Evolutionary conservation across 2,888 invertebrate species (phyloP).

Genomic region (Plagodis dolabraria): DNA sequence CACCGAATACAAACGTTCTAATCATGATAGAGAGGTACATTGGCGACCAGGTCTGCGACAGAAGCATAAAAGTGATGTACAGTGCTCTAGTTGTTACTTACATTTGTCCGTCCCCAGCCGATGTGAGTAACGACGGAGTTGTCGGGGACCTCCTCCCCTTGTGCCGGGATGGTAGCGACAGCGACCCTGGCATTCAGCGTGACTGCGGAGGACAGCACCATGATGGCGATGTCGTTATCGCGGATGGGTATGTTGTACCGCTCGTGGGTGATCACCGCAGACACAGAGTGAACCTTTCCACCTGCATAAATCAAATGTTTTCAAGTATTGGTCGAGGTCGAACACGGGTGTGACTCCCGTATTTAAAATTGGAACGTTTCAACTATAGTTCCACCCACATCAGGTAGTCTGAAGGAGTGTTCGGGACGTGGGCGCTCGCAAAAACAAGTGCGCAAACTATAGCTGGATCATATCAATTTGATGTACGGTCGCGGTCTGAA

Average conservation of each 20-base stretch:
- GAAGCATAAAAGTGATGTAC: too few species aligned
- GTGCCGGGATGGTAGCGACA: conserved; percentile 47
- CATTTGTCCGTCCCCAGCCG: conserved; percentile 69
- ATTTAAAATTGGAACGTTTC: too few species aligned
- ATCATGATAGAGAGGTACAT: background rate
- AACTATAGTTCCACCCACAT: too few species aligned
- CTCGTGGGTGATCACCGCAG: conserved; percentile 55
- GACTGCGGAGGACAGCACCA: conserved; percentile 47
- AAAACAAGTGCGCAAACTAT: too few species aligned
- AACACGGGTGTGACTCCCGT: too few species aligned
- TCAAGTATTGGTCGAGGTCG: too few species aligned
- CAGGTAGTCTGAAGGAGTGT: too few species aligned
- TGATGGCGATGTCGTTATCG: conserved; percentile 65
- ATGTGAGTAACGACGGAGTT: conserved; percentile 51
- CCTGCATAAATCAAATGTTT: conserved; percentile 41
- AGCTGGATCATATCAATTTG: too few species aligned
- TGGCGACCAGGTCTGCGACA: too few species aligned
- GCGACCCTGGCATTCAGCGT: conserved; percentile 35
- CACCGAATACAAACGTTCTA: too few species aligned
- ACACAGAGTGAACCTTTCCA: conserved; percentile 51
- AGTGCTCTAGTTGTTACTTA: conserved; percentile 39
- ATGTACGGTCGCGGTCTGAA: too few species aligned
- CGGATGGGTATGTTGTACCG: conserved; percentile 48
- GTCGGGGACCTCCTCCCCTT: conserved; percentile 45
- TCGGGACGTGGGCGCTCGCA: too few species aligned